Conservation (phyloP, 2,888 invertebrate genomes). For the Hemaris fuciformis region DNA sequence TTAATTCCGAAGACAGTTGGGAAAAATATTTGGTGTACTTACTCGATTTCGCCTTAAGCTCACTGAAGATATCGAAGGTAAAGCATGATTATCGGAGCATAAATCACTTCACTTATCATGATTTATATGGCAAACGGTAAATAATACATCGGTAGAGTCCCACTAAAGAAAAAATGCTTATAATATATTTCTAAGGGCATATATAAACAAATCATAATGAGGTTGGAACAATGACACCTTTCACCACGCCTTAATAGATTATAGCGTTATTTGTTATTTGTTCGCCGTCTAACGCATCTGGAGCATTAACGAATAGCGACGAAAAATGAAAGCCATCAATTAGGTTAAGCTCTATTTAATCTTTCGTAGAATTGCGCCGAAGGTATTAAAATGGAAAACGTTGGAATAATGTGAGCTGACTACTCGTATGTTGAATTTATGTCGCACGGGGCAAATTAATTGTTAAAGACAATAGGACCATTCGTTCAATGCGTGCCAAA, state of each 20-base stretch:
- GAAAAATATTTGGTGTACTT: neutral
- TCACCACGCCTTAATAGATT: neutral
- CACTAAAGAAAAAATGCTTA: neutral
- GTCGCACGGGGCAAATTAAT: neutral
- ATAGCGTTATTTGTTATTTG: neutral
- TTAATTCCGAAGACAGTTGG: neutral
- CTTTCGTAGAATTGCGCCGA: neutral
- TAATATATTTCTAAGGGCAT: neutral
- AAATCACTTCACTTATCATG: neutral
- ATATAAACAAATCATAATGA: neutral
- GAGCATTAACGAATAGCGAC: neutral
- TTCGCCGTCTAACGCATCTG: slow-evolving; percentile 13
- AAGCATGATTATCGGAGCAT: neutral
- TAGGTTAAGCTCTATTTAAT: neutral
- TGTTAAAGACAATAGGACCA: neutral
- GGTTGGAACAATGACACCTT: neutral
- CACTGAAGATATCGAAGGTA: neutral
- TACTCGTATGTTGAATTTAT: neutral
- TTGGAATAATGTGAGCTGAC: neutral
- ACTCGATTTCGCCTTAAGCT: neutral
- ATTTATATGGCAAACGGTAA: neutral
- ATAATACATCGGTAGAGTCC: neutral
- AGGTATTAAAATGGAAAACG: neutral
- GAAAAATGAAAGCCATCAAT: neutral
- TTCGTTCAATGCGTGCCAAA: neutral